Base-by-base conservation (phyloP, 1,140 invertebrate genomes). In the Scaptomyza pallida region DNA sequence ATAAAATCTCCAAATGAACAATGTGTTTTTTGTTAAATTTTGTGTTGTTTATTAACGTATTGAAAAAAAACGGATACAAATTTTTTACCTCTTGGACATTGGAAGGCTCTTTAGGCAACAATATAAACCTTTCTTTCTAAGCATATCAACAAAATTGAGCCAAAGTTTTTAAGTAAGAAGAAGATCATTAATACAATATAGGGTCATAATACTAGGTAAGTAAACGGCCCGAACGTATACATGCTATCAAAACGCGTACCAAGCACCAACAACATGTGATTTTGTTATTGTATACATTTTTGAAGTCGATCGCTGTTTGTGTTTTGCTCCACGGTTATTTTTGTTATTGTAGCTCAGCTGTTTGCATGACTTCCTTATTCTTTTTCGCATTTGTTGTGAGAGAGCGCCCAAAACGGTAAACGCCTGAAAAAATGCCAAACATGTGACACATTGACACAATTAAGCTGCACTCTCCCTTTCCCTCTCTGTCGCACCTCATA, bases 381-480 rank as follows among this genome's bases (percentile, higher is more conserved):
- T 52, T 17, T 52, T 62, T 56, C 21, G 21, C 23, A 50, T 63
- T 63, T 67, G 44, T 19, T 50, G 48, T 43, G 26, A 44, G n/a
- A 17, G 13, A n/a, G 9, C 35, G 19, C n/a, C n/a, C 47, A 37
- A 37, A 37, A 37, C 33, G 33, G 19, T 10, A 15, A 30, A 13
- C 6, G 26, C 6, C 26, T 1, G 9, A 30, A n/a, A 33, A 60
- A 52, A 77, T 30, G 23, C 5, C 55, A 86, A 86, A 80, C 60
- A 86, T 70, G n/a, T n/a, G 81, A 63, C 80, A 72, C 67, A 67
- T 21, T 83, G 67, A 79, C 80, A 65, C 72, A 45, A 59, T 69
- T 83, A 41, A 56, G 43, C 44, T 68, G 48, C 47, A 61, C n/a
- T 68, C 40, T 57, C 13, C 21, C 12, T 26, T 16, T 23, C 41